Percentiles rank a stretch among this genome's conserved stretches.
Conservation (phyloP, 2,113 vertebrate species). For the Xiphophorus couchianus region DNA sequence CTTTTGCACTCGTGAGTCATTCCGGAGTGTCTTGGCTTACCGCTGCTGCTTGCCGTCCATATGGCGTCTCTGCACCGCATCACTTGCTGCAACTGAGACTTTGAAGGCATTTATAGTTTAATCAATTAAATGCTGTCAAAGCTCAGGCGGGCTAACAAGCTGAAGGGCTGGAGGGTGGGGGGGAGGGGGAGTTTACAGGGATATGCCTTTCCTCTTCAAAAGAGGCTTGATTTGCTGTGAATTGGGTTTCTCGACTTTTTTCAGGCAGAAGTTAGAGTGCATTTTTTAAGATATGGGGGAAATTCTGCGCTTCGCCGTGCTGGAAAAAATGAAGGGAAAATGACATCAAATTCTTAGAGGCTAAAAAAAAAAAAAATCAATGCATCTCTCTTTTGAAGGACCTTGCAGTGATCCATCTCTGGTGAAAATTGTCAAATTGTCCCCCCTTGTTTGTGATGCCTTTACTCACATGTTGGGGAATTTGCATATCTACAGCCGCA, state of each 20-base stretch:
- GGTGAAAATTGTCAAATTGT: constrained; percentile 30
- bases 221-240: constrained; percentile 65
- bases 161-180: constrained; percentile 2
- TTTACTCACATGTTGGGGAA: constrained; percentile 36
- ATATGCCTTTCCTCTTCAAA: constrained; percentile 53
- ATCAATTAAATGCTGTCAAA: constrained; percentile 67
- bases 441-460: constrained; percentile 34
- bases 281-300: constrained; percentile 50
- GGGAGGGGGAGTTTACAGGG: constrained; percentile 12
- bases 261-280: constrained; percentile 45
- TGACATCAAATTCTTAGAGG: constrained; percentile 39
- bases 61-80: constrained; percentile 27
- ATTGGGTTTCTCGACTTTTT: constrained; percentile 45
- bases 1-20: constrained; percentile 46
- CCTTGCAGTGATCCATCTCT: constrained; percentile 30
- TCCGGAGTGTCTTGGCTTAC: constrained; percentile 42
- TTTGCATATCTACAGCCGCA: constrained; percentile 50
- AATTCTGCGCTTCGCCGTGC: constrained; percentile 35
- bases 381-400: constrained; percentile 41
- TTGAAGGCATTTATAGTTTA: constrained; percentile 56
- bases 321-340: constrained; percentile 42
- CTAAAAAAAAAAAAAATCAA: constrained; percentile 51
- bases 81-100: constrained; percentile 44
- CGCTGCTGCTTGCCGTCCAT: constrained; percentile 45
- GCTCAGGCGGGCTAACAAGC: constrained; percentile 58